These are phyloP conservation scores for Anguilla marmorata DNA, from an alignment of 2,797 vertebrate genomes.

Conservation along the genomic window DNA sequence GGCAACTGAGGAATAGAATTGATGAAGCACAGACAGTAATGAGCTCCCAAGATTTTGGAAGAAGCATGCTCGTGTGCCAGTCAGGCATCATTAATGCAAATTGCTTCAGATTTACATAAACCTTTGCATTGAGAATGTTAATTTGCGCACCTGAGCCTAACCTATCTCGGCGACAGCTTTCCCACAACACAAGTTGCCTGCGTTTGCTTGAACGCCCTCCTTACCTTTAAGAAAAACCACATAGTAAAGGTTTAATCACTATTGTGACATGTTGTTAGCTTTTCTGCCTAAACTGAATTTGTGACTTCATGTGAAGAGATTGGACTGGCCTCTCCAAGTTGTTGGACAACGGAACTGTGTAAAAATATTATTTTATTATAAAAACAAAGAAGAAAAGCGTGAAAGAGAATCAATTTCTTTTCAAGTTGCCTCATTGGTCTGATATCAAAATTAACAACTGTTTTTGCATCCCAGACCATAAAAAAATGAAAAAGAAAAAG, in stretches of 20 bases:
- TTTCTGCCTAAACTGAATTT: background rate
- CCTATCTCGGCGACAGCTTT: background rate
- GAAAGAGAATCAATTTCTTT: background rate
- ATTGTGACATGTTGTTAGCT: background rate
- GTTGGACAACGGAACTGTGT: no score
- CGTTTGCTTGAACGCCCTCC: background rate
- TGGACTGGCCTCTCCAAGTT: background rate
- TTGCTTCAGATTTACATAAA: slow-evolving; percentile 3
- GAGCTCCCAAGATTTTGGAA: background rate
- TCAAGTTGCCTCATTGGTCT: background rate
- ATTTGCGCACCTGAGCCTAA: background rate
- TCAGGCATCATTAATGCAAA: background rate
- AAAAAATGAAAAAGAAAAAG: background rate
- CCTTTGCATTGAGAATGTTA: background rate
- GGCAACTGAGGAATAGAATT: background rate
- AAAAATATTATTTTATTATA: no score
- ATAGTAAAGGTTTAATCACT: background rate
- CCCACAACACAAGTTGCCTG: background rate
- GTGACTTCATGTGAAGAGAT: background rate
- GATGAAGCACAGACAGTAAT: background rate
- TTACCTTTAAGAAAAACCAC: background rate
- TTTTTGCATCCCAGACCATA: background rate
- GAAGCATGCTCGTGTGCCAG: background rate
- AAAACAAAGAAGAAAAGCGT: no score
- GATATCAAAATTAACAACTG: background rate